Evolutionary conservation across 2,113 vertebrate species (phyloP).

Genomic region (Rana temporaria): DNA sequence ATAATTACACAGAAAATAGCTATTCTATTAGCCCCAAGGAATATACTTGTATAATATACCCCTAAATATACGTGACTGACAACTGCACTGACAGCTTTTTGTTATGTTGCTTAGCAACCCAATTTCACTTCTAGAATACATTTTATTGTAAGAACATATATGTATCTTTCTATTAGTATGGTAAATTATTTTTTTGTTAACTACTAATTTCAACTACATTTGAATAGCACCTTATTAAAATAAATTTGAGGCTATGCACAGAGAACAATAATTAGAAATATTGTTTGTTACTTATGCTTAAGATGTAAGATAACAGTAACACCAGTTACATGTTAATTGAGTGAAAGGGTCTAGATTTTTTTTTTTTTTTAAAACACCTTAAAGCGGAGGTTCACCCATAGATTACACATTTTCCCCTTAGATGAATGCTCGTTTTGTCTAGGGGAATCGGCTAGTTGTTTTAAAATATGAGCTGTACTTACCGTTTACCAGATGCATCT

Average conservation of each 20-base stretch:
- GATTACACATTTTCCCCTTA: too few species aligned
- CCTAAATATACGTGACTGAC: constrained; percentile 10
- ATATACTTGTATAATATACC: neutral
- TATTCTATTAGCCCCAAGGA: neutral
- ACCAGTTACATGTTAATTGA: too few species aligned
- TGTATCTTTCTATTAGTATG: neutral
- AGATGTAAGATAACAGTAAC: neutral
- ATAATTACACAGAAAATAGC: neutral
- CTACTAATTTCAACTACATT: neutral
- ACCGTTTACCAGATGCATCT: too few species aligned
- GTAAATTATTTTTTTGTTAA: neutral
- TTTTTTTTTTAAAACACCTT: too few species aligned
- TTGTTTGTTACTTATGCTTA: neutral
- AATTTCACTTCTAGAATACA: neutral
- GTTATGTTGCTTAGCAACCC: constrained; percentile 27
- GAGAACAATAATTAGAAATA: neutral
- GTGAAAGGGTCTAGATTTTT: too few species aligned
- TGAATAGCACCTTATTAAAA: neutral
- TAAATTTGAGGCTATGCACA: neutral
- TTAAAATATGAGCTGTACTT: too few species aligned
- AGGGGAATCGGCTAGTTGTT: too few species aligned
- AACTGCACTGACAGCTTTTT: neutral
- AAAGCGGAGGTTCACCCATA: too few species aligned
- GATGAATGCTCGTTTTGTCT: too few species aligned
- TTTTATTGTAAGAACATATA: neutral